Conservation (phyloP, 1,140 invertebrate genomes). For the Atta texana region DNA sequence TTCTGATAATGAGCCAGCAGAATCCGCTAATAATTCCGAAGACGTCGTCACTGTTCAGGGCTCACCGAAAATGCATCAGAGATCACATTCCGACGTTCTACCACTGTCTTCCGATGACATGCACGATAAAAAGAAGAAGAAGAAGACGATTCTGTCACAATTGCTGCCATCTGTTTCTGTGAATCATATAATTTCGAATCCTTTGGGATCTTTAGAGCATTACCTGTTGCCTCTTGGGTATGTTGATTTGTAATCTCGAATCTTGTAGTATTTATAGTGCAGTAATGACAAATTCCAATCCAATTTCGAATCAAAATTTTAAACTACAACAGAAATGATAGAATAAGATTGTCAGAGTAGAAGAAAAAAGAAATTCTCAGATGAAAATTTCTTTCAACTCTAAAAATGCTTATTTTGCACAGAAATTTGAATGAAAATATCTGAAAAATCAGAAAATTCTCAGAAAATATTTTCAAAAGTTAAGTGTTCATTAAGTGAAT, state of each 20-base stretch:
- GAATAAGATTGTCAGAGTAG: not conserved
- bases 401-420: not conserved
- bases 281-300: not conserved
- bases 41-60: constrained; percentile 80
- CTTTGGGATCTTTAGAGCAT: constrained; percentile 82
- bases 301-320: not conserved
- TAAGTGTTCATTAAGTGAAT: too few species aligned
- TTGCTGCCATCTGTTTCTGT: constrained; percentile 87
- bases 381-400: not conserved
- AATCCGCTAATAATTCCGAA: constrained; percentile 78
- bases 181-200: constrained; percentile 86
- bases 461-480: not conserved
- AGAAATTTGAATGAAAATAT: not conserved
- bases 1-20: constrained; percentile 79
- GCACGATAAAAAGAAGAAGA: constrained; percentile 88
- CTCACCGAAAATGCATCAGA: constrained; percentile 84
- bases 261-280: not conserved
- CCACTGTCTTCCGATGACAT: constrained; percentile 81
- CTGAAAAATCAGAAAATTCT: not conserved
- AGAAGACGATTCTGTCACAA: constrained; percentile 91
- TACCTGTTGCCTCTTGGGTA: constrained; percentile 85
- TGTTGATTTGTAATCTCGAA: not conserved
- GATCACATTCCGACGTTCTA: constrained; percentile 84
- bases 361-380: not conserved
- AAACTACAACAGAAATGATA: not conserved